These are phyloP conservation scores for Ditula angustiorana DNA, from an alignment of 2,888 invertebrate species.

Conservation along the genomic window DNA sequence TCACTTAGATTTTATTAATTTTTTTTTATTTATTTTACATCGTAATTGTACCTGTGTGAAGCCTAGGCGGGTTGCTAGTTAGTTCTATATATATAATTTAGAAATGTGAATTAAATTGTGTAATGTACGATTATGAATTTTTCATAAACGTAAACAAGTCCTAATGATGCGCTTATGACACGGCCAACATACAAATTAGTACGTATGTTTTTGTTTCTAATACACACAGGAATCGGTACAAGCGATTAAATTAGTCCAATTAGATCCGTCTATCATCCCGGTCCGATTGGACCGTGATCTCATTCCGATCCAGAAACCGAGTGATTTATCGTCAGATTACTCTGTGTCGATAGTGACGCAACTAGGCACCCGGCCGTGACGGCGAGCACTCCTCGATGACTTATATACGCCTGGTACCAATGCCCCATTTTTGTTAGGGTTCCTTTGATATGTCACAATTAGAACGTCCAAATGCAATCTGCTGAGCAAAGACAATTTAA, in stretches of 20 bases:
- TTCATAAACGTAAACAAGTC: no score
- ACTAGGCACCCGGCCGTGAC: conserved; percentile 76
- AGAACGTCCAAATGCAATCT: no score
- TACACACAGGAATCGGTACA: conserved; percentile 43
- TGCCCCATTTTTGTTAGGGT: conserved; percentile 38
- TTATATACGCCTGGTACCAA: conserved; percentile 45
- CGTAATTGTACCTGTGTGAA: no score
- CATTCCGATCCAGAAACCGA: conserved; percentile 74
- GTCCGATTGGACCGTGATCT: conserved; percentile 76
- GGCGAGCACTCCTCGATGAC: conserved; percentile 77
- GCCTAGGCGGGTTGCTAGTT: no score
- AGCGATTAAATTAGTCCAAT: conserved; percentile 57
- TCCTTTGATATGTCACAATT: conserved; percentile 26
- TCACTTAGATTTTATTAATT: no score
- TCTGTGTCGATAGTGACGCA: conserved; percentile 77
- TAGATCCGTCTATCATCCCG: conserved; percentile 66
- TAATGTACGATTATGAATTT: no score
- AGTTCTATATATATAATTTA: no score
- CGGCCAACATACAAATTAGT: conserved; percentile 17
- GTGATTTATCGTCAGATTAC: conserved; percentile 77
- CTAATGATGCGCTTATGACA: background rate
- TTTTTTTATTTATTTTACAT: no score
- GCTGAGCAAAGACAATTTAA: no score
- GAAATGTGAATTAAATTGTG: no score
- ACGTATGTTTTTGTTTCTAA: conserved; percentile 25